A percentile compares a stretch with the other conserved stretches of the same genome.
Evolutionary conservation across 2,113 vertebrate species (phyloP).

Genomic region (Otis tarda): DNA sequence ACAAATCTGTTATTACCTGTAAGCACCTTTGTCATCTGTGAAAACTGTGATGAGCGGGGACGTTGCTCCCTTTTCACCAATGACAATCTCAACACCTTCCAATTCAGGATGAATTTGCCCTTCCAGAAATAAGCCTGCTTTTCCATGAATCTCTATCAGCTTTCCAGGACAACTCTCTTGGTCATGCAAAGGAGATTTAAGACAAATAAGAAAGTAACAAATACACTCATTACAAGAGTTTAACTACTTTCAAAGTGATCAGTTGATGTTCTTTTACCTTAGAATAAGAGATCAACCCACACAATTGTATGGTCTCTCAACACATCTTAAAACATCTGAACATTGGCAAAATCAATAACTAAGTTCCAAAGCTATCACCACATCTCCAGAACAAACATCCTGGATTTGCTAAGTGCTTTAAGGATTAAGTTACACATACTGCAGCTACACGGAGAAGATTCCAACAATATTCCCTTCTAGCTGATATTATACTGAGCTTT

Average conservation of each 20-base stretch:
- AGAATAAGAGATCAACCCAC: background rate
- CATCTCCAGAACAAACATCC: background rate
- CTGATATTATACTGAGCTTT: background rate
- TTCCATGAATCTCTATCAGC: conserved; percentile 89
- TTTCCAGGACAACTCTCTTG: conserved; percentile 95
- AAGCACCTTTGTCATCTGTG: conserved; percentile 87
- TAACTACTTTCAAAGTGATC: background rate
- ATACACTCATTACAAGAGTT: background rate
- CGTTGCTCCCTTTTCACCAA: conserved; percentile 84
- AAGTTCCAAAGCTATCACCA: background rate
- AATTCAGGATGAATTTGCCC: conserved; percentile 89
- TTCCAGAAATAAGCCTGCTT: conserved; percentile 92
- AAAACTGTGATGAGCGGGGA: conserved; percentile 87
- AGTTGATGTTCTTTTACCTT: background rate
- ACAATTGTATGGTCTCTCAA: background rate
- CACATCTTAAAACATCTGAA: background rate
- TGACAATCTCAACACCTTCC: conserved; percentile 93
- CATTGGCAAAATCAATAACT: background rate
- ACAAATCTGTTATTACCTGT: conserved; percentile 81
- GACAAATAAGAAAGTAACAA: background rate
- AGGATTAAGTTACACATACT: background rate
- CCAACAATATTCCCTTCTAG: background rate
- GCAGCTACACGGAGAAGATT: background rate
- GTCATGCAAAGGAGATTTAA: conserved; percentile 2
- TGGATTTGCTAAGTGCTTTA: background rate